A percentile compares a stretch with the other conserved stretches of the same genome.
Evolutionary conservation across 2,888 invertebrate genomes (phyloP).

Genomic region (Tiliacea citrago): DNA sequence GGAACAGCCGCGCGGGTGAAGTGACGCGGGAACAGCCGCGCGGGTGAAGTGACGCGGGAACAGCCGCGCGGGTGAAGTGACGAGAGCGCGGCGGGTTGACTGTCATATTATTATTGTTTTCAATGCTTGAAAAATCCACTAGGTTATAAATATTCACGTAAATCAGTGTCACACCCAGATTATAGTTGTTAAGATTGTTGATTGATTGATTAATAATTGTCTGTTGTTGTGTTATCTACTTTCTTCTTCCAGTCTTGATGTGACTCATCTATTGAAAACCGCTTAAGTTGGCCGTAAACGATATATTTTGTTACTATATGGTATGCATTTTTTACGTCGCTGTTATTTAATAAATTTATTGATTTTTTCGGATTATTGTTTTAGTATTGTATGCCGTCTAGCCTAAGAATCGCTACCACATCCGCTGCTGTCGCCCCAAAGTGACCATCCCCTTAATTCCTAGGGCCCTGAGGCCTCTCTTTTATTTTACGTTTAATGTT

Average conservation of each 20-base stretch:
- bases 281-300: background rate
- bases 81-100: background rate
- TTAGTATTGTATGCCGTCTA: background rate
- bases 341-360: background rate
- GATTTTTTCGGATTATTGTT: background rate
- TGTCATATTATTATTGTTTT: background rate
- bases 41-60: too few species aligned
- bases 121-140: background rate
- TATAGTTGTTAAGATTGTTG: too few species aligned
- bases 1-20: background rate
- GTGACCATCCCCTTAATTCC: slow-evolving; percentile 37
- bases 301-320: background rate
- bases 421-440: slow-evolving; percentile 9
- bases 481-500: slow-evolving; percentile 65
- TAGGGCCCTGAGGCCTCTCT: slow-evolving; percentile 56
- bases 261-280: background rate
- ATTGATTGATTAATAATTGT: background rate
- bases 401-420: background rate
- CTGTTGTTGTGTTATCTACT: background rate
- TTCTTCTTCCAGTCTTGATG: background rate
- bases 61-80: too few species aligned
- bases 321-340: background rate
- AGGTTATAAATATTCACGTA: background rate
- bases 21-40: background rate
- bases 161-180: background rate